phyloP scores from a whole-genome alignment of 2,797 vertebrate genomes.

The Labroides dimidiatus region DNA sequence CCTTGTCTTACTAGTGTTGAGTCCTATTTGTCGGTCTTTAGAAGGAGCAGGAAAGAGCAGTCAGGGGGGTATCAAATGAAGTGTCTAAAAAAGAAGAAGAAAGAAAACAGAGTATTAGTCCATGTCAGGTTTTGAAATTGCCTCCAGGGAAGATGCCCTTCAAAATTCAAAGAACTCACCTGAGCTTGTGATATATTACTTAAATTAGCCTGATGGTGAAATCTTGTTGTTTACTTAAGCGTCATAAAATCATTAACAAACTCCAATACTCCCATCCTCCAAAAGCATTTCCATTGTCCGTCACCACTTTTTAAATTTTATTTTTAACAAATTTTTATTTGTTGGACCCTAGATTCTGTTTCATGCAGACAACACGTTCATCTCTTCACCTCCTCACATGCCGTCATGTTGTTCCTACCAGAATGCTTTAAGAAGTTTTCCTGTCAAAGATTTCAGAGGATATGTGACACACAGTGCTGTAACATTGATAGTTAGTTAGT shows the following conservation, averaged over 20 bases:
- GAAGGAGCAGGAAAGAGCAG: constrained; percentile 19
- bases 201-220: constrained; percentile 26
- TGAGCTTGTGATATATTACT: constrained; percentile 40
- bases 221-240: constrained; percentile 27
- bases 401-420: too few relatives aligned
- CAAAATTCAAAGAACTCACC: constrained; percentile 52
- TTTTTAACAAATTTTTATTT: too few relatives aligned
- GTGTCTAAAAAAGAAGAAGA: constrained; percentile 17
- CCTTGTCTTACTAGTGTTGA: constrained; percentile 37
- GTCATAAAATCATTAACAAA: constrained; percentile 31
- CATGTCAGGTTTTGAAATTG: constrained; percentile 17
- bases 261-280: too few relatives aligned
- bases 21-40: constrained; percentile 44
- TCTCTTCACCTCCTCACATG: too few relatives aligned
- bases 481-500: too few relatives aligned
- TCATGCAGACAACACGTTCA: too few relatives aligned
- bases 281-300: too few relatives aligned
- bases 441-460: too few relatives aligned
- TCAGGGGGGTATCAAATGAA: constrained; percentile 34
- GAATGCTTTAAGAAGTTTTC: too few relatives aligned
- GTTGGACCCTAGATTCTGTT: too few relatives aligned
- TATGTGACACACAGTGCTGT: too few relatives aligned
- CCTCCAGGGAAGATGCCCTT: constrained; percentile 3
- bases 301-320: too few relatives aligned
- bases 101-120: constrained; percentile 22